These are phyloP conservation scores for Cichladusa arquata DNA, from an alignment of 2,113 vertebrate species.

Conservation along the genomic window DNA sequence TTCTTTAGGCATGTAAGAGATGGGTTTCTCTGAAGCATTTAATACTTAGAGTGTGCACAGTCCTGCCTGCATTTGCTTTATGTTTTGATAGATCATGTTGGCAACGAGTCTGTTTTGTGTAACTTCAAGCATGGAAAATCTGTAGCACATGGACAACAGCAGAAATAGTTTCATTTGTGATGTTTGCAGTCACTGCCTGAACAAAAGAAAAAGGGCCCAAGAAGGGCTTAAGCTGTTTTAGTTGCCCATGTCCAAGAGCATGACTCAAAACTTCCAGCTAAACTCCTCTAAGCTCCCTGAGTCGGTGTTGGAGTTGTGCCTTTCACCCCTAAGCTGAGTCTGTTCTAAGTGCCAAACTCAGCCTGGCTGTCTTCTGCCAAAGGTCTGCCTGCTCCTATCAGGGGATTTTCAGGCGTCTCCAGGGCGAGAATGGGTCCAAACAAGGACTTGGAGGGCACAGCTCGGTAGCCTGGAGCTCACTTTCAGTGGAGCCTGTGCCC, in stretches of 20 bases:
- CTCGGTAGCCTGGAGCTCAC: neutral
- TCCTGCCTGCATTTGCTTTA: neutral
- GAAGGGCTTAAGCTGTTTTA: neutral
- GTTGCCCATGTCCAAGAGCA: neutral
- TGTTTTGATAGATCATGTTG: accelerated
- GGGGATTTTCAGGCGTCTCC: neutral
- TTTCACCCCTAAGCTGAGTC: neutral
- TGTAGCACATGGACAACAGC: neutral
- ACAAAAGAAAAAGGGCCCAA: neutral
- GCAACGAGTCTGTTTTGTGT: neutral
- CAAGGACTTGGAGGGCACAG: neutral
- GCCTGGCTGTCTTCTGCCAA: neutral
- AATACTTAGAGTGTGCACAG: neutral
- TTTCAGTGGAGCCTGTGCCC: accelerated
- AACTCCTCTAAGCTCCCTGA: neutral
- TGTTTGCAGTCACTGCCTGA: neutral
- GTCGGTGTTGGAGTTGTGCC: neutral
- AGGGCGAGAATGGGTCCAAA: neutral
- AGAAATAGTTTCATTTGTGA: neutral
- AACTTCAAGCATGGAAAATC: neutral
- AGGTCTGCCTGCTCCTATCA: neutral
- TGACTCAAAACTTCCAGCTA: neutral
- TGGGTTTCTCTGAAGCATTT: neutral
- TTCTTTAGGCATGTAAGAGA: neutral
- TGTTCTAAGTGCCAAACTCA: neutral